Evolutionary conservation across 2,113 vertebrate species (phyloP).

Genomic region (Murina feae): DNA sequence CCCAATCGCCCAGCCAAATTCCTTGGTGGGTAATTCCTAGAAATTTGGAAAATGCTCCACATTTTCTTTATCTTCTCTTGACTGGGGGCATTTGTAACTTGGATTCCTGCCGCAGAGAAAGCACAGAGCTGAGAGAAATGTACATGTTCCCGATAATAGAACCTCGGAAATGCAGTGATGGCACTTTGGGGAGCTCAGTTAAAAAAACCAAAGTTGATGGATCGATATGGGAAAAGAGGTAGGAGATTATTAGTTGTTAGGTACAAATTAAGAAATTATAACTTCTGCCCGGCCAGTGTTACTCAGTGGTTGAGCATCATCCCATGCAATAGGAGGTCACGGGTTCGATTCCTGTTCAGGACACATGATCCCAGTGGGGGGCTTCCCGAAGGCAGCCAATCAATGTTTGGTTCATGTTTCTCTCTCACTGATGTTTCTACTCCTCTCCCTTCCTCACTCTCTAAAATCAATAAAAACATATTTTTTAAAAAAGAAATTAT

Average conservation of each 20-base stretch:
- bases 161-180: not conserved
- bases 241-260: not conserved
- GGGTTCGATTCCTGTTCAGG: no score
- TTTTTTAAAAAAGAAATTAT: not conserved
- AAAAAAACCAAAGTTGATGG: not conserved
- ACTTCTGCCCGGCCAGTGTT: not conserved
- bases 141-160: not conserved
- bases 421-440: no score
- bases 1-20: not conserved
- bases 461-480: no score
- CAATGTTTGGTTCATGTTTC: no score
- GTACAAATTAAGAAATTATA: not conserved
- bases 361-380: no score
- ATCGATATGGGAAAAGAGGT: not conserved
- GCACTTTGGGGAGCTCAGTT: not conserved
- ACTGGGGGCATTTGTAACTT: not conserved
- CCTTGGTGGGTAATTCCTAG: not conserved
- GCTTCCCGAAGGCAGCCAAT: no score
- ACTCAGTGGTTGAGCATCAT: no score
- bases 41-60: not conserved
- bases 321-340: no score
- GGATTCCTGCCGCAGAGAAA: not conserved
- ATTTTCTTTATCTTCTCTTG: not conserved
- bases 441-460: no score
- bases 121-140: not conserved